A percentile compares a stretch with the other conserved stretches of the same genome.
These are phyloP conservation scores for Geococcyx californianus DNA, from an alignment of 2,113 vertebrate genomes.

Conservation along the genomic window DNA sequence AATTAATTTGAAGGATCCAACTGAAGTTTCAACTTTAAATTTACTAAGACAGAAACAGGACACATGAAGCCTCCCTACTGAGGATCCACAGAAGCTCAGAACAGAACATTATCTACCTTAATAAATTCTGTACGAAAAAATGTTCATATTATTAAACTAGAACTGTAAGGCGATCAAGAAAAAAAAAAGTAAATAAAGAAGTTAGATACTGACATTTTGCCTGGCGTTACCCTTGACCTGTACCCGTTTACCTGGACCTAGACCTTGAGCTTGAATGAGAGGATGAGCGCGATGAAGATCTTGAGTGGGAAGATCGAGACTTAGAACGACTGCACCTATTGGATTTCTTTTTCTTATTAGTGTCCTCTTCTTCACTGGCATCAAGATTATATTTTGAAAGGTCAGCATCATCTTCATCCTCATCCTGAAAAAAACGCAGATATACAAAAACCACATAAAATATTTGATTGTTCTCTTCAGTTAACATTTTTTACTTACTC, in stretches of 20 bases:
- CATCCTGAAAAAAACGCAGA: conserved; percentile 75
- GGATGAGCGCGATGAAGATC: conserved; percentile 88
- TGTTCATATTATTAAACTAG: not conserved
- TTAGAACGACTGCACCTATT: conserved; percentile 85
- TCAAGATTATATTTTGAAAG: conserved; percentile 96
- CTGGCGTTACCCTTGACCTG: conserved; percentile 99
- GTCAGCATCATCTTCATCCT: conserved; percentile 90
- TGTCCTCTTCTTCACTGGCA: conserved; percentile 89
- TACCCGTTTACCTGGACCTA: conserved; percentile 99
- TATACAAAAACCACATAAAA: not conserved
- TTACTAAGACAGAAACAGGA: not conserved
- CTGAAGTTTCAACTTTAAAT: not conserved
- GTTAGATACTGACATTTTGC: conserved; percentile 99
- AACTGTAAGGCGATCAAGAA: conserved; percentile 51
- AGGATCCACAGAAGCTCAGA: not conserved
- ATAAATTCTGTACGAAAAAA: not conserved
- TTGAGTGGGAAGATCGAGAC: conserved; percentile 89
- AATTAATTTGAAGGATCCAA: not conserved
- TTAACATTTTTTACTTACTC: accelerated
- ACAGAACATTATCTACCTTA: not conserved
- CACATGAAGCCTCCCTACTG: not conserved
- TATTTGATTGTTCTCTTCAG: not conserved
- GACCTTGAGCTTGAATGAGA: conserved; percentile 98
- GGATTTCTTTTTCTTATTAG: conserved; percentile 78
- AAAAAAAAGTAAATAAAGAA: conserved; percentile 82